A percentile compares a stretch with the other conserved stretches of the same genome.
phyloP scores from a whole-genome alignment of 2,113 vertebrate species.

The Pedionomus torquatus region DNA sequence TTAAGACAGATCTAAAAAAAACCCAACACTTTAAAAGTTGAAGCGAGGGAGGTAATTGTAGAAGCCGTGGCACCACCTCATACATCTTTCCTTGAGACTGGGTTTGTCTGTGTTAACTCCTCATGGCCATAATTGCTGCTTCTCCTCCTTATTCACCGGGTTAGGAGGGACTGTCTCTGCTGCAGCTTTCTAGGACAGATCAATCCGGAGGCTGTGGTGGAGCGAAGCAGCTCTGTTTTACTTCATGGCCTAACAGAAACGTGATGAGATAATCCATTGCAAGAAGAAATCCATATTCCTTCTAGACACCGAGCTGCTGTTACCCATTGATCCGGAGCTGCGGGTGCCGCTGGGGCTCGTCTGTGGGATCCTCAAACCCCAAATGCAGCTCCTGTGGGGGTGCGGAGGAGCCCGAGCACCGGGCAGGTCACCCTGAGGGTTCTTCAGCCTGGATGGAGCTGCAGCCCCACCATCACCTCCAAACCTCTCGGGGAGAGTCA shows the following conservation, averaged over 20 bases:
- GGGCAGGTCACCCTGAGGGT: rapidly evolving
- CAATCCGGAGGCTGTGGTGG: not conserved
- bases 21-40: not conserved
- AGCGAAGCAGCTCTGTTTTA: not conserved
- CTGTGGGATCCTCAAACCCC: not conserved
- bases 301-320: not conserved
- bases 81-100: not conserved
- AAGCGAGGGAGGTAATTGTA: not conserved
- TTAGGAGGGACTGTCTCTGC: not conserved
- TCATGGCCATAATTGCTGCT: not conserved
- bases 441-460: not conserved
- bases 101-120: not conserved
- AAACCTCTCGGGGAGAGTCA: not conserved
- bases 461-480: not conserved
- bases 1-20: not conserved
- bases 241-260: not conserved
- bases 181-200: not conserved
- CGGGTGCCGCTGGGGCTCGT: not conserved
- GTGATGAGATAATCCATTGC: not conserved
- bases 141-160: not conserved
- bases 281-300: not conserved
- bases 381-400: not conserved
- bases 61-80: not conserved
- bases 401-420: not conserved
- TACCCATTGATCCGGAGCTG: not conserved